Evolutionary conservation across 1,140 invertebrate species (phyloP).

Genomic region (Dufourea novaeangliae): DNA sequence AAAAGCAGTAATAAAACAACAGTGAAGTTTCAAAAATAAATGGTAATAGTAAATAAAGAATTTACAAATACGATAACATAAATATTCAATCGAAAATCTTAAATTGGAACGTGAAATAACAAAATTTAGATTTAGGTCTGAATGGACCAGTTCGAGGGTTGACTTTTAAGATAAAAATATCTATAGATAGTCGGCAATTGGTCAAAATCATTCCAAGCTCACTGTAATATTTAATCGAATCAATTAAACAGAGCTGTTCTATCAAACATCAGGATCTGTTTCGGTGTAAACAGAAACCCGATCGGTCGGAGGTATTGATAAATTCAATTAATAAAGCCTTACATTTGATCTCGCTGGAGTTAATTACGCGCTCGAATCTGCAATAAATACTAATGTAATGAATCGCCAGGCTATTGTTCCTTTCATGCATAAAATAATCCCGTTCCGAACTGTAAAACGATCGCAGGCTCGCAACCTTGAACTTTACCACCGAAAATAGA

Average conservation of each 20-base stretch:
- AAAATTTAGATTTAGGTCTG: too few relatives aligned
- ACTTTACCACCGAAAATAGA: conserved; percentile 3
- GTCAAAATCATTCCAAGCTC: not conserved
- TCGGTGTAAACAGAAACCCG: not conserved
- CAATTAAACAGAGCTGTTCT: not conserved
- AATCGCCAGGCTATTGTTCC: too few relatives aligned
- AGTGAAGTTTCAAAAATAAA: too few relatives aligned
- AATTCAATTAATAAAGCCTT: not conserved
- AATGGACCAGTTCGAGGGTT: too few relatives aligned
- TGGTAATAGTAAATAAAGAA: too few relatives aligned
- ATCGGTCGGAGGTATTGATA: not conserved
- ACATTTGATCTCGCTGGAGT: not conserved
- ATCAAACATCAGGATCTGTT: not conserved
- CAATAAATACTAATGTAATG: too few relatives aligned
- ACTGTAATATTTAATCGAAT: not conserved
- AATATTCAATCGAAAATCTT: too few relatives aligned
- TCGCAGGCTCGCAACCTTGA: not conserved
- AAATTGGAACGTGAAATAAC: too few relatives aligned
- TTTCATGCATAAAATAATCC: too few relatives aligned
- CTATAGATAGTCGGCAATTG: not conserved
- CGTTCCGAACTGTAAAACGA: not conserved
- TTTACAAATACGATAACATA: too few relatives aligned
- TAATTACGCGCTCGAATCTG: not conserved
- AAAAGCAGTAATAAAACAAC: too few relatives aligned
- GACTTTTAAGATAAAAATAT: too few relatives aligned